Conservation (phyloP, 37 sponge, comb jelly and placozoan species). For the Crambe crambe region DNA sequence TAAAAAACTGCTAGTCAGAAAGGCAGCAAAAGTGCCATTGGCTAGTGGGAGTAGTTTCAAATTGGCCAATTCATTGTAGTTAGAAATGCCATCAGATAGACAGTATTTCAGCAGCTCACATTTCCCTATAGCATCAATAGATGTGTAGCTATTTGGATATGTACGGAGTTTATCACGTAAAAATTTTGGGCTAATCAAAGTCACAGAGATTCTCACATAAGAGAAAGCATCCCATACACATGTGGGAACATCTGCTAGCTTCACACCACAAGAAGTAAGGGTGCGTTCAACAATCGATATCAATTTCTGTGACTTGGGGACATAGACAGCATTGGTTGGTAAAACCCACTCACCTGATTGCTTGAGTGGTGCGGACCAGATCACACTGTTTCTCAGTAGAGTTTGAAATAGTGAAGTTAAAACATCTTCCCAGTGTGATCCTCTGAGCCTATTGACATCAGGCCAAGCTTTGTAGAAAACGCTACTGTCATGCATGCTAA, state of each 20-base stretch:
- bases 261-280: conserved; percentile 14
- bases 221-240: conserved; percentile 18
- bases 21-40: conserved; percentile 30
- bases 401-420: background rate
- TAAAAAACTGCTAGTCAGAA: background rate
- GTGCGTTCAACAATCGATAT: background rate
- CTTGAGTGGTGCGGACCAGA: background rate
- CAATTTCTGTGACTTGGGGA: background rate
- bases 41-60: conserved; percentile 42
- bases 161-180: background rate
- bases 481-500: background rate
- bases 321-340: background rate
- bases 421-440: conserved; percentile 14
- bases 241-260: conserved; percentile 4
- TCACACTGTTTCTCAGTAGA: background rate
- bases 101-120: conserved; percentile 35
- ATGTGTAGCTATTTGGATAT: conserved; percentile 5
- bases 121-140: conserved; percentile 3
- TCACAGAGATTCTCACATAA: background rate
- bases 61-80: conserved; percentile 17
- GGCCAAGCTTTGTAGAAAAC: conserved; percentile 23
- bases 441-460: background rate
- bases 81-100: conserved; percentile 26
- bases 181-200: conserved; percentile 12
- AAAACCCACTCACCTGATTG: conserved; percentile 7